Evolutionary conservation across 2,888 invertebrate species (phyloP), one percentile per base, ranked within the genome.

Genomic region (Pollenia griseotomentosa): DNA sequence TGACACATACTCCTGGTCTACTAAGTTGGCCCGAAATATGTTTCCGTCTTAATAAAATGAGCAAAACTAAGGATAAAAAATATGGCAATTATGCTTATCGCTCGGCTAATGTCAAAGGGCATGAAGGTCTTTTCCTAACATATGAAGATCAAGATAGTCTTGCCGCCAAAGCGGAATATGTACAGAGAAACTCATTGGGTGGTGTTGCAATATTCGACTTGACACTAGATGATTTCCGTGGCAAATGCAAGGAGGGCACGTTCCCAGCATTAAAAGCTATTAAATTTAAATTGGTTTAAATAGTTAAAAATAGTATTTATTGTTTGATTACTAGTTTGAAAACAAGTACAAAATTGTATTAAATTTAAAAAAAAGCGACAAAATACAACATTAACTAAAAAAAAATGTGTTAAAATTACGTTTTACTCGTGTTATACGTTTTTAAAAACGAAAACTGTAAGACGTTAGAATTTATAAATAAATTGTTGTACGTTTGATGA

Each of bases 101-200:
- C 83, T 91, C 96, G 0, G 96, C 96, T 73, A 95, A 95, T 79
- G 48, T 66, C 16, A 95, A 95, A 51, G 95, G 94, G 78, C 95
- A 95, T 0, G 94, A 95, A 14, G 97, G 97, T 2, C 91, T 97
- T 14, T 97, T 97, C 97, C 95, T 97, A 4, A 96, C 96, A 86
- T 97, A 96, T 91, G 97, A 97, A 89, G 97, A 97, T 91, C 96
- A 96, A 0, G 97, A 97, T 89, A 96, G 97, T 0, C 96, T 96
- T 63, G 96, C 96, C 53, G 96, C 96, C 91, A 97, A 97, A 92
- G 97, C 97, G 0, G 93, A 94, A 7, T 97, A 96, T 91, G 96
- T 94, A 68, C 94, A 96, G 89, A 95, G 95, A 1, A 97, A 96
- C 93, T 96, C 95, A 73, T 95, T 97, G 1, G 97, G 97, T n/a